Base-by-base conservation (phyloP, 2,888 invertebrate genomes). In the Epirrhoe alternata region DNA sequence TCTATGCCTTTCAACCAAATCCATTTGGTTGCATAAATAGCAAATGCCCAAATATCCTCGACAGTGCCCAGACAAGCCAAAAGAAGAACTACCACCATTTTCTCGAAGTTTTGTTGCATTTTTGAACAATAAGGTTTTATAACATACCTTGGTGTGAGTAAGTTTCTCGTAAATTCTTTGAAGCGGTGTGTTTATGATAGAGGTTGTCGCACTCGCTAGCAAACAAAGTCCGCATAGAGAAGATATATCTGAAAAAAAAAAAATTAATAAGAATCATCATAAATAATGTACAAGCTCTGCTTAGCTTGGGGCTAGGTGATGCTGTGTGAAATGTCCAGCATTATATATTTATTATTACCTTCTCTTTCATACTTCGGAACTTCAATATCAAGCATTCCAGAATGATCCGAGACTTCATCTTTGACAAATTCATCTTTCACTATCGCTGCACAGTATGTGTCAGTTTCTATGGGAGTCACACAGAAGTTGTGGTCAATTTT, bases 141-240 rank as follows among this genome's bases (percentile, higher is more conserved):
- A 3, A 50, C 4, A 51, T 56, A 56, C 56, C 56, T 56, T 56
- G 12, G 45, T 56, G 31, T 56, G 45, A 10, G 56, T 56, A 14
- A 56, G 45, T 24, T 31, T 47, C 45, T 56, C 56, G 31, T 31
- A 56, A 0, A 56, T 30, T n/a, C 14, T 14, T 47, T 56, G 45
- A n/a, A 47, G 30, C 10, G 30, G 31, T 7, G 14, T 56, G 31
- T 30, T 10, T 4, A 8, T 17, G 6, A 56, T 45, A 30, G 24
- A 45, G 31, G 31, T 14, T 4, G 24, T 30, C 24, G 42, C 42
- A 52, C 42, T 42, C 10, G 38, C 38, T 0, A 38, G 24, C 6
- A 59, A 24, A 24, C 50, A 59, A 10, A 59, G 17, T 24, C 38
- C 24, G 17, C 42, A 60, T n/a, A 42, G 30, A 1, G 17, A 8